Percentiles rank a stretch among this genome's conserved stretches.
These are phyloP conservation scores for Rattus rattus DNA, from an alignment of 2,113 vertebrate genomes.

Conservation along the genomic window DNA sequence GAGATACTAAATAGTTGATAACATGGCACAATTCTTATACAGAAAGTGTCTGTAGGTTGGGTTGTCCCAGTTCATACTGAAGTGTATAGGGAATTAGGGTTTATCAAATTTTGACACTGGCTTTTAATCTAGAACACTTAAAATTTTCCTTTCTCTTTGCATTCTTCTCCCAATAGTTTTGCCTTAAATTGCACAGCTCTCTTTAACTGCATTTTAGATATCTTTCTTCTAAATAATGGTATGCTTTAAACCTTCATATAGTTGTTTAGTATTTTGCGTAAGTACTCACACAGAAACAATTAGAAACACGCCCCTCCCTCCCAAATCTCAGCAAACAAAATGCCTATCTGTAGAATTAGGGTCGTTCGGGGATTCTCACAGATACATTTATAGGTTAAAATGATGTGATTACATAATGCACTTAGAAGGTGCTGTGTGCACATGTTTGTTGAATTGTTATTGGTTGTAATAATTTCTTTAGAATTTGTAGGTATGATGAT, in stretches of 20 bases:
- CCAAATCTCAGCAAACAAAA: background rate
- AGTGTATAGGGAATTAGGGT: constrained; percentile 25
- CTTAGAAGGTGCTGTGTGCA: background rate
- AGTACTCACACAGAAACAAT: background rate
- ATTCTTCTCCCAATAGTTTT: background rate
- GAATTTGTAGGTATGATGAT: background rate
- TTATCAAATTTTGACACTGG: constrained; percentile 8
- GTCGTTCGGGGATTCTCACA: background rate
- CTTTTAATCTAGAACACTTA: constrained; percentile 58
- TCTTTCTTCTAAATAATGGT: constrained; percentile 17
- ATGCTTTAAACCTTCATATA: background rate
- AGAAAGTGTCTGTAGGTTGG: background rate
- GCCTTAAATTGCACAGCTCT: background rate
- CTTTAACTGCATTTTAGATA: background rate
- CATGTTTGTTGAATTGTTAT: background rate
- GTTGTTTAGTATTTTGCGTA: background rate
- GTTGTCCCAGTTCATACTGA: constrained; percentile 16
- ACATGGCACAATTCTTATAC: constrained; percentile 20
- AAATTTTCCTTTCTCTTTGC: constrained; percentile 15
- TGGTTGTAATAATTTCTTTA: background rate
- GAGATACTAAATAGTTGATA: background rate
- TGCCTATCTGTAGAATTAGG: background rate
- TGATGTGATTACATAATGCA: background rate
- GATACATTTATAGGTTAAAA: background rate
- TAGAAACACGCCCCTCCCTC: background rate